A percentile compares a stretch with the other conserved stretches of the same genome.
phyloP scores from a whole-genome alignment of 2,888 invertebrate genomes.

The Bruchidius siliquastri region DNA sequence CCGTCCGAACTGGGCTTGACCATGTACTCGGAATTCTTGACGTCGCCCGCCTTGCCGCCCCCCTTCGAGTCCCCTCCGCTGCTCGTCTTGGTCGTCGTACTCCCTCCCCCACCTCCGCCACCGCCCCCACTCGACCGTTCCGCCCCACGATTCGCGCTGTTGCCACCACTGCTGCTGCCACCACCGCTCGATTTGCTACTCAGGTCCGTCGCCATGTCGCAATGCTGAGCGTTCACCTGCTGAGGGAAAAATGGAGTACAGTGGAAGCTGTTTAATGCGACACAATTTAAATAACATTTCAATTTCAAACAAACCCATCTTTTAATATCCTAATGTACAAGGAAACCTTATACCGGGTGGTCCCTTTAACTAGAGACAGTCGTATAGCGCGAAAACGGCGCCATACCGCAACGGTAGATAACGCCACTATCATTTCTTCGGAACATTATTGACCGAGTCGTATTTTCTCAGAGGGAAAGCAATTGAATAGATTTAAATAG shows the following conservation, averaged over 20 bases:
- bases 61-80: not conserved
- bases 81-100: not conserved
- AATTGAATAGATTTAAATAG: too few relatives aligned
- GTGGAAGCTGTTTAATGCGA: too few relatives aligned
- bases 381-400: too few relatives aligned
- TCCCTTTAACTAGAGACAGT: too few relatives aligned
- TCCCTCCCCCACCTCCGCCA: not conserved
- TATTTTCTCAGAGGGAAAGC: too few relatives aligned
- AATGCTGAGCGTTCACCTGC: constrained; percentile 60
- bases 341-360: too few relatives aligned
- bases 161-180: constrained; percentile 17
- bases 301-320: too few relatives aligned
- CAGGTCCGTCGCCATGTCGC: constrained; percentile 55
- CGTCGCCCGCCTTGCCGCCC: constrained; percentile 39
- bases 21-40: constrained; percentile 79
- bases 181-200: constrained; percentile 28
- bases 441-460: too few relatives aligned
- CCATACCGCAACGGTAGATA: too few relatives aligned
- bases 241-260: not conserved
- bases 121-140: not conserved
- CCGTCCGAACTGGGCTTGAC: constrained; percentile 85
- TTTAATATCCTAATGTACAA: too few relatives aligned
- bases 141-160: constrained; percentile 28
- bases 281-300: too few relatives aligned
- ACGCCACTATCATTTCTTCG: too few relatives aligned